These are phyloP conservation scores for Marasmarcha lunaedactyla DNA, from an alignment of 2,888 invertebrate genomes.

Conservation along the genomic window DNA sequence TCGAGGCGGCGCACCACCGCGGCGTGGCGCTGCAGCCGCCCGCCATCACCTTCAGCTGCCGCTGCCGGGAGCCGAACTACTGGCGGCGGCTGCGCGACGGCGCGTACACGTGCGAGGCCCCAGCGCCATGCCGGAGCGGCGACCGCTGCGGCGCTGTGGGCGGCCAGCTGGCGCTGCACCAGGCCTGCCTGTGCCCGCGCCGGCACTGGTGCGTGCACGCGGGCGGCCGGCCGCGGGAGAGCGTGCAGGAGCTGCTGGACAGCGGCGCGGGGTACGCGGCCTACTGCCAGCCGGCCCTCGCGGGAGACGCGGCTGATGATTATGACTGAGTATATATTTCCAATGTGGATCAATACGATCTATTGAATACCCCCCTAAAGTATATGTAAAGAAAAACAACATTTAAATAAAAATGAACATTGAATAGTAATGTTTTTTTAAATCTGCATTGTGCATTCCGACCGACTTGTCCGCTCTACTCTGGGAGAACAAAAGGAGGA, in stretches of 20 bases:
- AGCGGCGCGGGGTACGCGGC: constrained; percentile 69
- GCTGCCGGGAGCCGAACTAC: constrained; percentile 58
- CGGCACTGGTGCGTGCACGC: constrained; percentile 70
- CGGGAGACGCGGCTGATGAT: too few species aligned
- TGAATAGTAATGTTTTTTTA: too few species aligned
- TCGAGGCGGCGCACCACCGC: constrained; percentile 46
- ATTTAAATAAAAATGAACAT: too few species aligned
- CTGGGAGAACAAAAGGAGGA: too few species aligned
- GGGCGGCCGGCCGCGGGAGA: constrained; percentile 43
- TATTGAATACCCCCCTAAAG: too few species aligned
- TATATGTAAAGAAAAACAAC: too few species aligned
- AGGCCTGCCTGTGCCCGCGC: constrained; percentile 72
- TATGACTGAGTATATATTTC: too few species aligned
- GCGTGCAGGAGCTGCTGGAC: constrained; percentile 68
- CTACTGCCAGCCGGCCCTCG: constrained; percentile 58
- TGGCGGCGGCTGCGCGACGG: constrained; percentile 50
- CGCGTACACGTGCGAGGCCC: constrained; percentile 56
- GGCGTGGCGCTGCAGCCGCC: constrained; percentile 47
- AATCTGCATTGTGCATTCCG: too few species aligned
- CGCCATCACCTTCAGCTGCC: constrained; percentile 54
- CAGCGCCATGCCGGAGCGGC: constrained; percentile 58
- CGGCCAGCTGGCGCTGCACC: constrained; percentile 71
- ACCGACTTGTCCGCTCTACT: too few species aligned
- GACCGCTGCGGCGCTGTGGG: constrained; percentile 74
- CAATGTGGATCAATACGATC: too few species aligned